Conservation (phyloP, 2,113 vertebrate genomes). For the Prunella fulvescens region DNA sequence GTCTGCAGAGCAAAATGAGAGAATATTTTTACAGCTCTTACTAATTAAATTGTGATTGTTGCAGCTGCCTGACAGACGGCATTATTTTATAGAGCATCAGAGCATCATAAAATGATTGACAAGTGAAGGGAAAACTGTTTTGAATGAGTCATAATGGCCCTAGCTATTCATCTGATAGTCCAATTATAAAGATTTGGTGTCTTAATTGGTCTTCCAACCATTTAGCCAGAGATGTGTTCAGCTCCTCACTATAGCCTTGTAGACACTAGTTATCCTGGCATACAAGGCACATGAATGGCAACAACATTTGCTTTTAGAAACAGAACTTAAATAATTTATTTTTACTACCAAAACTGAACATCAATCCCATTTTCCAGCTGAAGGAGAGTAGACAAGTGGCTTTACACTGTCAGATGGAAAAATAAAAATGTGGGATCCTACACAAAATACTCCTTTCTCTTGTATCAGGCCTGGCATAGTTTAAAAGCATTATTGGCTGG, state of each 20-base stretch:
- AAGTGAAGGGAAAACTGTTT: conserved; percentile 11
- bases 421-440: not conserved
- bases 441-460: not conserved
- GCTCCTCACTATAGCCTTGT: not conserved
- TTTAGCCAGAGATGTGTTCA: not conserved
- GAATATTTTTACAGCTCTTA: conserved; percentile 3
- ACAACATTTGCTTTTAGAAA: not conserved
- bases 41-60: conserved; percentile 55
- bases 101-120: conserved; percentile 36
- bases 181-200: not conserved
- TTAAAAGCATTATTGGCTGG: not conserved
- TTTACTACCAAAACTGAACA: not conserved
- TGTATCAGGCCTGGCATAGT: not conserved
- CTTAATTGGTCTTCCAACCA: conserved; percentile 1
- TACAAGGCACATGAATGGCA: not conserved
- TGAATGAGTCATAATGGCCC: conserved; percentile 17
- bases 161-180: not conserved
- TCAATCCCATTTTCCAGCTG: not conserved
- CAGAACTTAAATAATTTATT: not conserved
- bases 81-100: conserved; percentile 1
- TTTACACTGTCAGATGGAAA: not conserved
- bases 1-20: not conserved
- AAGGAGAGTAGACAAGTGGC: not conserved
- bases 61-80: conserved; percentile 30
- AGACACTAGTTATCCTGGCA: not conserved